These are phyloP conservation scores for Macaca nemestrina DNA, from an alignment of 2,113 vertebrate species.

Conservation along the genomic window DNA sequence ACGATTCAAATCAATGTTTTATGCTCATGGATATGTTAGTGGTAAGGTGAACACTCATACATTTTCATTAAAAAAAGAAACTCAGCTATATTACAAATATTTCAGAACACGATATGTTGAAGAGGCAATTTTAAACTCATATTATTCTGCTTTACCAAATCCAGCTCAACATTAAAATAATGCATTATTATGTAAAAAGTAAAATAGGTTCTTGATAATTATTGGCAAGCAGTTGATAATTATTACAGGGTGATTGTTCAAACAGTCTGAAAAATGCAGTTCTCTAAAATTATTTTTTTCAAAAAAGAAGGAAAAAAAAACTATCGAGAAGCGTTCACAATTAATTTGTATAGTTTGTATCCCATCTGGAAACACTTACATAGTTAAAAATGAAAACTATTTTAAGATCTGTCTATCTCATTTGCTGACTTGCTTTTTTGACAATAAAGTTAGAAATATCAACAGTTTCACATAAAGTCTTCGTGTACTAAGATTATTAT, in stretches of 20 bases:
- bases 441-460: not conserved
- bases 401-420: not conserved
- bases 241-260: not conserved
- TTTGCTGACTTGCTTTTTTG: not conserved
- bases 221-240: not conserved
- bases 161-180: not conserved
- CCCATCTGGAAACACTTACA: not conserved
- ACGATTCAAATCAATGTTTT: not conserved
- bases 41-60: not conserved
- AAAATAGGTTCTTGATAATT: slow-evolving; percentile 34
- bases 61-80: not conserved
- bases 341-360: not conserved
- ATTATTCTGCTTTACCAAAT: not conserved
- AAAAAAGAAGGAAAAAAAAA: not conserved
- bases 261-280: not conserved
- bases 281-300: not conserved
- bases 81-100: not conserved
- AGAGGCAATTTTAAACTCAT: slow-evolving; percentile 40
- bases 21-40: not conserved
- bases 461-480: not conserved
- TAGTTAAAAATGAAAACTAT: slow-evolving; percentile 2
- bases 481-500: not conserved
- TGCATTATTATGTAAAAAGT: slow-evolving; percentile 4
- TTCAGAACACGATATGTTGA: not conserved
- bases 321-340: not conserved